These are phyloP conservation scores for Chymomyza amoena DNA, from an alignment of 2,888 invertebrate species.

Conservation along the genomic window DNA sequence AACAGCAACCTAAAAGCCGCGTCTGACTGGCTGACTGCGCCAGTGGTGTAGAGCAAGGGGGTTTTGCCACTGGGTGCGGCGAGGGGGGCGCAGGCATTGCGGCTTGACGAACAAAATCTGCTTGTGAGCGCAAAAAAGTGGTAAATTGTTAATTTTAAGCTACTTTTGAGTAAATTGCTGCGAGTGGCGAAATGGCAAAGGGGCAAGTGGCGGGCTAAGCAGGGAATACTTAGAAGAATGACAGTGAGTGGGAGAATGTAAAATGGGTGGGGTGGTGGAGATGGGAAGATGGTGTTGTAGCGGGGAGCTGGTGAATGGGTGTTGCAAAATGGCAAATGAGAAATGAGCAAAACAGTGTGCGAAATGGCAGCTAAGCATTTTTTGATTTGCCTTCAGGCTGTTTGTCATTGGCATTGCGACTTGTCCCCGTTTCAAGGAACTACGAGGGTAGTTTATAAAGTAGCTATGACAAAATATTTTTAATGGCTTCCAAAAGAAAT, in stretches of 20 bases:
- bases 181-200: constrained; percentile 9
- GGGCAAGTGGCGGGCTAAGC: not conserved
- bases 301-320: no score
- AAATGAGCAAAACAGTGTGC: not conserved
- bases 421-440: not conserved
- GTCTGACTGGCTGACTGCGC: not conserved
- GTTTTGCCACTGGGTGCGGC: not conserved
- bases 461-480: no score
- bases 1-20: not conserved
- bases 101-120: constrained; percentile 36
- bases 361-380: not conserved
- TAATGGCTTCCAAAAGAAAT: no score
- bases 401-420: not conserved
- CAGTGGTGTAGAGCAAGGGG: not conserved
- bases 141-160: constrained; percentile 69
- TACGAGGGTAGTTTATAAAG: no score
- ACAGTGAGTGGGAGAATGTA: not conserved
- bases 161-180: constrained; percentile 39
- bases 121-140: constrained; percentile 57
- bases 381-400: not conserved
- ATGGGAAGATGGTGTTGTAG: not conserved
- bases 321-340: not conserved
- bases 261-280: no score
- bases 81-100: not conserved
- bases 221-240: not conserved